phyloP scores from a whole-genome alignment of 2,797 vertebrate species.

The Crocodylus rhombifer region DNA sequence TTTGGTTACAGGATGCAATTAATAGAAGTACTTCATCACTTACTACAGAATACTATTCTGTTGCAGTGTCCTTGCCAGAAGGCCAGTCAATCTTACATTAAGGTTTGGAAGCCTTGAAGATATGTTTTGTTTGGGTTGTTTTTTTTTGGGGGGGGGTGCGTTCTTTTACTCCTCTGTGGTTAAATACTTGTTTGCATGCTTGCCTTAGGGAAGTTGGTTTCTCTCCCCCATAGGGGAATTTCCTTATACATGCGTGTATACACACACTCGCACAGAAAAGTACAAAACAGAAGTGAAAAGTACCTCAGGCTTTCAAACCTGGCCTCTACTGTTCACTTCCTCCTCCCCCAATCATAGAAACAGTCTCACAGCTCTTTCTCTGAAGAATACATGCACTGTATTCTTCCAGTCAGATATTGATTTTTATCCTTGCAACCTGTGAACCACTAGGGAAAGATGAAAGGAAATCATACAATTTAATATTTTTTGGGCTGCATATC shows the following conservation, averaged over 20 bases:
- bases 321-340: slow-evolving; percentile 32
- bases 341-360: not conserved
- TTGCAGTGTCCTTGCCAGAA: rapidly evolving
- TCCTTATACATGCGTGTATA: slow-evolving; percentile 22
- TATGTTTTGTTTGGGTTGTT: not conserved
- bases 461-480: not conserved
- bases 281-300: slow-evolving; percentile 73
- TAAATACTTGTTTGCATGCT: slow-evolving; percentile 36
- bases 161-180: not conserved
- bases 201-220: slow-evolving; percentile 56
- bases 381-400: not conserved
- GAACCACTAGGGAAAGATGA: not conserved
- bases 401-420: not conserved
- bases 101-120: not conserved
- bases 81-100: not conserved
- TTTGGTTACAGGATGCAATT: not conserved
- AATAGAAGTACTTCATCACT: not conserved
- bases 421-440: not conserved
- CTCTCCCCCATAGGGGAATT: slow-evolving; percentile 35
- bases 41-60: rapidly evolving
- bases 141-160: no score
- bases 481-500: slow-evolving; percentile 12
- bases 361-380: slow-evolving; percentile 6
- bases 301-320: slow-evolving; percentile 60
- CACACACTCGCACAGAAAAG: slow-evolving; percentile 18